Evolutionary conservation across 64 coral and sea anemone genomes (phyloP), one percentile per base, ranked within the genome.

Genomic region (Montipora efflorescens): DNA sequence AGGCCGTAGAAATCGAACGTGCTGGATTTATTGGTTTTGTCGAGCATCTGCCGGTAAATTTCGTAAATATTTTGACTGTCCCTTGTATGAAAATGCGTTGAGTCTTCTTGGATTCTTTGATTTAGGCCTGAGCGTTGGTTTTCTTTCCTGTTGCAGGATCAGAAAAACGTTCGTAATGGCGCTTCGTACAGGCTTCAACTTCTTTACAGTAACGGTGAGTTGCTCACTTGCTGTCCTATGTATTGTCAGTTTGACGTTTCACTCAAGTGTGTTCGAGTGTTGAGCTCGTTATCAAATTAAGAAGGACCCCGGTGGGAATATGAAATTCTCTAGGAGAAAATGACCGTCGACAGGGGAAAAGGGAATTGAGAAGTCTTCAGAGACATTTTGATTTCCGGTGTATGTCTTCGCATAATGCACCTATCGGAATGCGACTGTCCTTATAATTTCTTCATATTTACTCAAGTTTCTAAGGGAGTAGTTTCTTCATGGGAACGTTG

Each of bases 11-110:
- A 45, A 95, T 98, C 70, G 94, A 98, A 20, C 79, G 87, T 36
- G 97, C 97, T 0, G 77, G 28, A 55, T 98, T 98, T 76, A 14
- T 88, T 15, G 94, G 93, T 76, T 98, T 98, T 62, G 91, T 98
- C 19, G 91, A 98, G 19, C 95, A 91, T 52, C 80, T 75, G 64
- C 77, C 69, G 2, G 84, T 97, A 67, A 82, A 59, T 75, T 77
- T 62, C 52, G 2, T 14, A 44, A 76, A 43, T 15, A 22, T 67
- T 75, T 64, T 78, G 48, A 82, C 66, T 58, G 51, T 77, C 61
- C 75, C 14, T 16, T n/a, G 52, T 43, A 7, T 48, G 77, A 77
- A 45, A 22, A 51, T 5, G 16, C 82, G 43, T 48, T 28, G 55
- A 8, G 53, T 49, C 2, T 46, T 49, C 66, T 71, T 14, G 47